phyloP scores from a whole-genome alignment of 2,888 invertebrate genomes.

The Oconnorella tubifera region DNA sequence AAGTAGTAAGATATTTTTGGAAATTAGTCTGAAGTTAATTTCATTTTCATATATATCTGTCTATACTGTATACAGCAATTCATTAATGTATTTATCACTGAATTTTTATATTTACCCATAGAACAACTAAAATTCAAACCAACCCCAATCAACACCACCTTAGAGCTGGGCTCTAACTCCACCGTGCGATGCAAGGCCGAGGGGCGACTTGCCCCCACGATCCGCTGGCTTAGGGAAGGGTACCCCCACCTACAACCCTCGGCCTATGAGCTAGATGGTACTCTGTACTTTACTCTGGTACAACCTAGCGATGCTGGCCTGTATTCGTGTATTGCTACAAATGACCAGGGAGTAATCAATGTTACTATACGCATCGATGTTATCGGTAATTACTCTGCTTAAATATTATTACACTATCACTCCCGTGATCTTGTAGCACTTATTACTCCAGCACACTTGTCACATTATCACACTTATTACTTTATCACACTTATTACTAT shows the following conservation, averaged over 20 bases:
- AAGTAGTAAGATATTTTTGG: no score
- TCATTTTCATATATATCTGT: no score
- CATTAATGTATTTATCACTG: no score
- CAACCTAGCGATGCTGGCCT: constrained; percentile 67
- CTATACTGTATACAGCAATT: no score
- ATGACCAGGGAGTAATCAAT: constrained; percentile 75
- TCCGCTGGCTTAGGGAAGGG: constrained; percentile 67
- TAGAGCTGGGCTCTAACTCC: constrained; percentile 75
- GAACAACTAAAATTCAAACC: constrained; percentile 86
- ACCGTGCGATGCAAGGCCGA: constrained; percentile 88
- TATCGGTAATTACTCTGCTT: constrained; percentile 64
- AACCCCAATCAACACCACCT: constrained; percentile 75
- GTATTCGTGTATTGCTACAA: constrained; percentile 73
- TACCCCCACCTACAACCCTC: constrained; percentile 59
- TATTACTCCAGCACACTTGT: no score
- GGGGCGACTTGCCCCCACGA: constrained; percentile 67
- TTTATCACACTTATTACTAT: no score
- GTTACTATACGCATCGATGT: constrained; percentile 78
- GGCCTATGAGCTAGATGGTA: constrained; percentile 25
- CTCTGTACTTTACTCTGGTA: constrained; percentile 61
- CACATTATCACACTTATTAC: no score
- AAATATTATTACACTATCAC: no score
- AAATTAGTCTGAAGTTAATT: no score
- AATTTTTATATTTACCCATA: no score
- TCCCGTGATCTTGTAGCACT: no score